Evolutionary conservation across 2,113 vertebrate genomes (phyloP), one percentile per base, ranked within the genome.

Genomic region (Alligator mississippiensis): DNA sequence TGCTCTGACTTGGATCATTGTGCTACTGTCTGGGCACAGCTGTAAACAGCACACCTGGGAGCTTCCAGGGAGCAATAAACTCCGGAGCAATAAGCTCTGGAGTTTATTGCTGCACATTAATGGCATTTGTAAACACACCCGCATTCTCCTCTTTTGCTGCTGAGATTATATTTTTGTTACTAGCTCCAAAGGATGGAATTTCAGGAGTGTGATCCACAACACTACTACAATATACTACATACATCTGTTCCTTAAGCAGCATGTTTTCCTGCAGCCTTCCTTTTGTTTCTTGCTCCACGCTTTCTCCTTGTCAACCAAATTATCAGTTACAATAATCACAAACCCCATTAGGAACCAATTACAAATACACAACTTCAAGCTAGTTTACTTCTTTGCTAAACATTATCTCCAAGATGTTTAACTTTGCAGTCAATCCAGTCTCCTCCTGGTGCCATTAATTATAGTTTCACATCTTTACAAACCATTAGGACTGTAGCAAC

Each of bases 261-360:
- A 47, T 64, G 64, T 94, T 95, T 94, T 64, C 90, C 91, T 87
- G 83, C 88, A 74, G 84, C 78, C 70, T 90, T 92, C 28, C 9
- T 90, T 59, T 94, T 91, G 30, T 85, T 96, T 58, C 79, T 88
- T 80, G 24, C 61, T 90, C 75, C 61, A 89, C 19, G 30, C 18
- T 88, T 91, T 87, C 92, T 83, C 63, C 25, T 70, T 85, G 91
- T 93, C 96, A 95, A 94, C 95, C 95, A 90, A 90, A 83, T 97
- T 94, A 96, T 97, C 96, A 77, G 76, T 96, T 87, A 85, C 89
- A 94, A 94, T 96, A 96, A 97, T 98, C 93, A 91, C 92, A 95
- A 93, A 93, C 96, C 85, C 80, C 90, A 88, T 94, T 97, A 96
- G 76, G 54, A 96, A 75, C 84, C 96, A 95, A 93, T 97, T 97